Evolutionary conservation across 2,113 vertebrate genomes (phyloP), one percentile per base, ranked within the genome.

Genomic region (Sylvilagus bachmani): DNA sequence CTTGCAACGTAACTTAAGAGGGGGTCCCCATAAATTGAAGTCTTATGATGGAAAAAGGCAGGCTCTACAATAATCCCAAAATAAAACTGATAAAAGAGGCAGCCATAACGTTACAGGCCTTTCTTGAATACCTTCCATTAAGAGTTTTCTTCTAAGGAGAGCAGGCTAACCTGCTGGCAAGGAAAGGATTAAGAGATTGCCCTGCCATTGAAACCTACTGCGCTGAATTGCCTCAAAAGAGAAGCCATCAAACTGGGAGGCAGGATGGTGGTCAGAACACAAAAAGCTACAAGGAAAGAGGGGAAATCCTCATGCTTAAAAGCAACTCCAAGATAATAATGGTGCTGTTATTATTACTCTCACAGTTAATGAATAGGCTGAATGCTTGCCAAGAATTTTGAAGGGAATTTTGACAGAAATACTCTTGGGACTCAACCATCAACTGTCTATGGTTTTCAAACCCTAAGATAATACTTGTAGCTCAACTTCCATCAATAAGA

Each of bases 71-170:
- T 73, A 88, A 89, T 12, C 51, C 69, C 79, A 69, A 95, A 92
- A 88, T 89, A 86, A 95, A 91, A 90, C 9, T 27, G 80, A 92
- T 89, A 10, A 64, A 69, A 91, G 83, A 49, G 51, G 51, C 86
- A 89, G 51, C 17, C 33, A 24, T 36, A 77, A 79, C 86, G 33
- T 58, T 31, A 17, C 89, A 85, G 29, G 67, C 22, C 36, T 81
- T 79, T 86, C 44, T 69, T 51, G 84, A 87, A 86, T 24, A 77
- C 29, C 55, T 83, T 70, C 73, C 67, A 61, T 94, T 67, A 73
- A 87, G 2, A 82, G 36, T 61, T 83, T 58, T 83, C 96, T 82
- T 38, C 74, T 33, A 69, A 70, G 64, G 61, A 93, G 10, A 91
- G 51, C 33, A 86, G 51, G 58, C 33, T 61, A 53, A 81, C 80